Base-by-base conservation (phyloP, 2,888 invertebrate genomes). In the Zygaena filipendulae region DNA sequence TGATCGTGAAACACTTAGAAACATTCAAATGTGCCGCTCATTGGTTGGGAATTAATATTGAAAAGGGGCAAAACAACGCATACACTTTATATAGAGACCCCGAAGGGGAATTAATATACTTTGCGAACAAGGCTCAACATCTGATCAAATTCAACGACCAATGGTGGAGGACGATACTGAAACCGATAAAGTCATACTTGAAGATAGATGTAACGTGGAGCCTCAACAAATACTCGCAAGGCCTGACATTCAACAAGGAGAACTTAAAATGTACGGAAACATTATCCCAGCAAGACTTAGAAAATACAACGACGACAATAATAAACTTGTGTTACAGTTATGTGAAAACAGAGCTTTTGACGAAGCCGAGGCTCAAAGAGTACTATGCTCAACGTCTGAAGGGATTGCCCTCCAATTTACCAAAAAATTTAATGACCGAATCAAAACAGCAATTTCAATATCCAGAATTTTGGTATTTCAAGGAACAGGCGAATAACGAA, bases 361-460 rank as follows among this genome's bases (percentile, higher is more conserved):
- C 30, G 33, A 38, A 32, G 34, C 30, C 12, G 36, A 40, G 19
- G 40, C 40, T 26, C 25, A 21, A 29, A 34, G 29, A 23, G 4
- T 32, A 22, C 16, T 39, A 21, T 36, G 35, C 19, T 3, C 21
- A 16, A 33, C 36, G 23, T 33, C 36, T 38, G 33, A 36, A 24
- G 38, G 35, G 39, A 42, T 42, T 39, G 32, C 32, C 29, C 9
- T 33, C 1, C 38, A 39, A 28, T 39, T 36, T 33, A 30, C 7
- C 11, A 29, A 32, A 27, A 33, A 30, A 6, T 35, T 34, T 21
- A 18, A 13, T 18, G 41, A 42, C n/a, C 10, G 33, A 24, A 22
- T 42, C 24, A 22, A 21, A 19, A 37, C 30, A 11, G 39, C 35
- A 29, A 23, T 39, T 21, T 23, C 29, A 27, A 29, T 42, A 25